Evolutionary conservation across 2,888 invertebrate genomes (phyloP).

Genomic region (Diaperis boleti): DNA sequence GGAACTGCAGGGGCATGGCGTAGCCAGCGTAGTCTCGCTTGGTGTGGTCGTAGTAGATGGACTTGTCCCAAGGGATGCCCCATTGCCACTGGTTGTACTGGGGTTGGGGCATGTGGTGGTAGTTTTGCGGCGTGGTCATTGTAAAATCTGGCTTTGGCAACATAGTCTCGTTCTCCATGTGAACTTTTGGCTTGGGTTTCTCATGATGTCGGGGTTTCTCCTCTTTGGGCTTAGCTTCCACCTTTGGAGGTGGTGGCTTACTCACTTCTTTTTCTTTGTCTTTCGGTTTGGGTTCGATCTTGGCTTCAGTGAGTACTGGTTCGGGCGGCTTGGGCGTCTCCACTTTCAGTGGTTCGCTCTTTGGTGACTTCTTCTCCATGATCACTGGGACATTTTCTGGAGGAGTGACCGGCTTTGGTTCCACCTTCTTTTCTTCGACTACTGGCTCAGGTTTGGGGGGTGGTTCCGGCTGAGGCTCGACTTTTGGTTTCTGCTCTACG

Average conservation of each 20-base stretch:
- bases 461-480: constrained; percentile 21
- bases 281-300: constrained; percentile 22
- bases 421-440: constrained; percentile 30
- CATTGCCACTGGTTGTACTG: constrained; percentile 77
- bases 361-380: constrained; percentile 26
- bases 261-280: constrained; percentile 12
- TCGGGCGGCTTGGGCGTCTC: constrained; percentile 9
- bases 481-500: constrained; percentile 14
- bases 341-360: constrained; percentile 8
- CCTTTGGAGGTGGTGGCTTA: constrained; percentile 8
- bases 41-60: constrained; percentile 70
- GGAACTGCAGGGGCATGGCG: constrained; percentile 60
- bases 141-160: constrained; percentile 73
- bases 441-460: constrained; percentile 22
- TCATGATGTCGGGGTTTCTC: constrained; percentile 57
- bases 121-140: constrained; percentile 76
- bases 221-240: constrained; percentile 43
- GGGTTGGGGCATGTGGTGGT: constrained; percentile 71
- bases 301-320: constrained; percentile 9
- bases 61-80: constrained; percentile 73
- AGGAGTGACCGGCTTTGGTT: constrained; percentile 34
- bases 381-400: constrained; percentile 18
- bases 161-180: constrained; percentile 48
- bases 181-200: constrained; percentile 56
- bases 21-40: constrained; percentile 62